Conservation (phyloP, 2,113 vertebrate genomes). For the Lepisosteus oculatus region DNA sequence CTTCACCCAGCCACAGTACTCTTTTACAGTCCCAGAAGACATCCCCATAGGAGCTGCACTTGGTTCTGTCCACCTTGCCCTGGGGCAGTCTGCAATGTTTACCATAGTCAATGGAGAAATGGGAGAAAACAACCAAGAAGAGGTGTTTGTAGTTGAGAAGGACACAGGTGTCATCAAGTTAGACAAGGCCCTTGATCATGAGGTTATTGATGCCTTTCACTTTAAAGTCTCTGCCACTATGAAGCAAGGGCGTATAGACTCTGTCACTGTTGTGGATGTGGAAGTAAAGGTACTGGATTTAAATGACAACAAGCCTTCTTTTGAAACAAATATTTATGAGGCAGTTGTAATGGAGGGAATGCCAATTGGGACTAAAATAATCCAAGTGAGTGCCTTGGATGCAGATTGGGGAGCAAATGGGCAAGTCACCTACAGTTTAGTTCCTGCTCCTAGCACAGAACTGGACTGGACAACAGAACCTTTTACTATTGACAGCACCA, state of each 20-base stretch:
- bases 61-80: constrained; percentile 74
- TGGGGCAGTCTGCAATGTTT: constrained; percentile 66
- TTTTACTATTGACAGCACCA: constrained; percentile 86
- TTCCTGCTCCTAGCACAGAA: constrained; percentile 58
- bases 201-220: constrained; percentile 70
- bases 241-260: constrained; percentile 77
- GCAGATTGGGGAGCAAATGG: constrained; percentile 86
- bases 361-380: constrained; percentile 80
- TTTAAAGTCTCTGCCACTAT: constrained; percentile 85
- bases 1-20: constrained; percentile 87
- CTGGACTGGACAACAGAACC: constrained; percentile 62
- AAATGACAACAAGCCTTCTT: constrained; percentile 92
- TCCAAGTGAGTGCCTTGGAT: constrained; percentile 83
- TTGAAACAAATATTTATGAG: constrained; percentile 80
- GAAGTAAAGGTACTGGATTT: constrained; percentile 86
- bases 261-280: constrained; percentile 79
- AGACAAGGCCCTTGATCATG: constrained; percentile 87
- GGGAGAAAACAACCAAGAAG: constrained; percentile 80
- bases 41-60: constrained; percentile 78
- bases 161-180: constrained; percentile 84
- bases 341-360: constrained; percentile 88
- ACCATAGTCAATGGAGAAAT: constrained; percentile 79
- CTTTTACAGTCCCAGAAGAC: constrained; percentile 82
- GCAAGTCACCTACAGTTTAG: constrained; percentile 86
- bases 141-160: constrained; percentile 82